phyloP scores from a whole-genome alignment of 2,113 vertebrate genomes.

The Chaetorhynchus papuensis region DNA sequence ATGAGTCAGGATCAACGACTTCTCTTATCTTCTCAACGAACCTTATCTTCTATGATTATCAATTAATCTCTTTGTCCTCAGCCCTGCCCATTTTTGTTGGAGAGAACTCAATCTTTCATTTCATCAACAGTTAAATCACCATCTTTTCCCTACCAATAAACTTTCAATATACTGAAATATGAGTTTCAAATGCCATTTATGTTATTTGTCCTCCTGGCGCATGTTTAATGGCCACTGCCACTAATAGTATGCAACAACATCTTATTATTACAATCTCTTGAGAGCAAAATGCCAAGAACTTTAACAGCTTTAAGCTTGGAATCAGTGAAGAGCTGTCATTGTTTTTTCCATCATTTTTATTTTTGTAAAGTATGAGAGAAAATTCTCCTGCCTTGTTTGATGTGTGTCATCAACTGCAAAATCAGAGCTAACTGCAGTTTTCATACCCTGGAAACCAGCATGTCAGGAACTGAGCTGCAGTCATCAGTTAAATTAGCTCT shows the following conservation, averaged over 20 bases:
- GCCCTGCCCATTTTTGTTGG: not conserved
- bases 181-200: not conserved
- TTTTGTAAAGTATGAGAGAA: not conserved
- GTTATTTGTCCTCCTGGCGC: not conserved
- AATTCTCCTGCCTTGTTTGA: not conserved
- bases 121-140: not conserved
- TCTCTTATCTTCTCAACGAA: not conserved
- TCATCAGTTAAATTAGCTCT: conserved; percentile 33
- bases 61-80: not conserved
- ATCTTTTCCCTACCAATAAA: not conserved
- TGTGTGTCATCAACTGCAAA: conserved; percentile 25
- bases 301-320: not conserved
- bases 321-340: not conserved
- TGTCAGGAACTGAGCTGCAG: conserved; percentile 21
- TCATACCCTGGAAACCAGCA: conserved; percentile 21
- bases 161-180: not conserved
- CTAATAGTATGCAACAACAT: not conserved
- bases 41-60: not conserved
- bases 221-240: not conserved
- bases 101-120: not conserved
- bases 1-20: not conserved
- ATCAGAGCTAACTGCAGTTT: not conserved
- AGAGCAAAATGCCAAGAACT: not conserved
- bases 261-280: not conserved
- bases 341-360: not conserved